Percentiles rank a stretch among this genome's conserved stretches.
Evolutionary conservation across 2,113 vertebrate species (phyloP).

Genomic region (Theristicus caerulescens): DNA sequence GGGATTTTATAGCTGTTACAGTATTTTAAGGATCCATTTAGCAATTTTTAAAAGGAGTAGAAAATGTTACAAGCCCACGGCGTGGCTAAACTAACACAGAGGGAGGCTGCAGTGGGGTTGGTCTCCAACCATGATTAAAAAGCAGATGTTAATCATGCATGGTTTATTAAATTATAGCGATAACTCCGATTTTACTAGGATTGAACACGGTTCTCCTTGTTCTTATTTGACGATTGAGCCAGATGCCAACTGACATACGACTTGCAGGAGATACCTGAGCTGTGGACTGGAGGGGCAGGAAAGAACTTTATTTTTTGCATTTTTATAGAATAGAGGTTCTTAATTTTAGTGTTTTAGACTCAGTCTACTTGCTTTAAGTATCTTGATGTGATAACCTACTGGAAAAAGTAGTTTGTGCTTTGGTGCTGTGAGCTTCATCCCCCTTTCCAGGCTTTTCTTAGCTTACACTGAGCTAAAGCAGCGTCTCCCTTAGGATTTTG

Average conservation of each 20-base stretch:
- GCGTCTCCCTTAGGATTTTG: background rate
- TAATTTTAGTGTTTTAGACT: background rate
- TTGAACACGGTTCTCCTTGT: rapidly evolving
- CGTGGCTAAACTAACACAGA: background rate
- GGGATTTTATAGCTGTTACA: background rate
- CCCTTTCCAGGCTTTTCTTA: background rate
- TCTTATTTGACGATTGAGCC: background rate
- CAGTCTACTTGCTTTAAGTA: background rate
- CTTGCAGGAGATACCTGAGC: background rate
- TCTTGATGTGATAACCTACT: background rate
- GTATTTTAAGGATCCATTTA: background rate
- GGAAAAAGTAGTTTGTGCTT: background rate
- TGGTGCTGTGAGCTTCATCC: background rate
- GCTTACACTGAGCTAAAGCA: background rate
- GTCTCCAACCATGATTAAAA: background rate
- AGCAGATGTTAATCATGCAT: background rate
- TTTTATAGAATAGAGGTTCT: background rate
- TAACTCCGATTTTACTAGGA: background rate
- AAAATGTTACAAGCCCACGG: too few species aligned
- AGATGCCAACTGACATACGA: rapidly evolving
- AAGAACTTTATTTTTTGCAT: background rate
- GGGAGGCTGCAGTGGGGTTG: background rate
- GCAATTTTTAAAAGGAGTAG: background rate
- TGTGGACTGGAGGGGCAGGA: background rate
- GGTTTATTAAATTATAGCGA: background rate